phyloP scores from a whole-genome alignment of 1,140 invertebrate genomes.

The Pogonognathellus flavescens region DNA sequence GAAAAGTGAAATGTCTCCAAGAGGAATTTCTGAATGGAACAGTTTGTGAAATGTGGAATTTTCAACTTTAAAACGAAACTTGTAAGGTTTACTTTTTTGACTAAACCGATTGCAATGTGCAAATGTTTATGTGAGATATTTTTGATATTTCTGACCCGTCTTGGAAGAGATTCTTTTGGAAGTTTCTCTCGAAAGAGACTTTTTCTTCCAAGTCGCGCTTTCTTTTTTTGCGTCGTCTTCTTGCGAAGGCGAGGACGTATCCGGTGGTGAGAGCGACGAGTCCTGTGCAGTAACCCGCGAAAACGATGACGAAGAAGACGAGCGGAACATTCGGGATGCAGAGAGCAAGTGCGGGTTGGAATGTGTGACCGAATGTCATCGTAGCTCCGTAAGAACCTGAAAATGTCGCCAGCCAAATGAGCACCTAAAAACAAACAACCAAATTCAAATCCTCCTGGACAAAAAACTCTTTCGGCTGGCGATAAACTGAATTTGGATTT shows the following conservation, averaged over 20 bases:
- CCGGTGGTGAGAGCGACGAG: conserved; percentile 68
- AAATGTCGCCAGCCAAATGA: conserved; percentile 67
- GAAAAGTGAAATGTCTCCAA: too few species aligned
- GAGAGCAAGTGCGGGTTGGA: conserved; percentile 68
- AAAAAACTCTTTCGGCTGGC: too few species aligned
- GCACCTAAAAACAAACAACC: conserved; percentile 65
- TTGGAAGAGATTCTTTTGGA: conserved; percentile 43
- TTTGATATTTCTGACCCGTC: neutral
- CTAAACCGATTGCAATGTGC: too few species aligned
- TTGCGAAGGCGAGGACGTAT: conserved; percentile 67
- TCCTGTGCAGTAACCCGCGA: conserved; percentile 68
- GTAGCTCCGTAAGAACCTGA: conserved; percentile 66
- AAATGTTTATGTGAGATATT: too few species aligned
- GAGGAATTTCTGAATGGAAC: too few species aligned
- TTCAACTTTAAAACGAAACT: too few species aligned
- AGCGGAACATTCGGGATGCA: conserved; percentile 69
- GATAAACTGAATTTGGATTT: too few species aligned
- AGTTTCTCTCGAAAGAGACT: conserved; percentile 24
- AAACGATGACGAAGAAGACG: conserved; percentile 68
- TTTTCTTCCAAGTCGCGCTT: conserved; percentile 56
- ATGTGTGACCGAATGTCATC: conserved; percentile 66
- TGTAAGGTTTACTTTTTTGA: too few species aligned
- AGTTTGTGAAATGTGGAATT: too few species aligned
- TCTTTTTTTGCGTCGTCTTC: conserved; percentile 58
- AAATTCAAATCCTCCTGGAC: too few species aligned